Conservation (phyloP, 1,140 invertebrate genomes). For the Doryteuthis pealeii region DNA sequence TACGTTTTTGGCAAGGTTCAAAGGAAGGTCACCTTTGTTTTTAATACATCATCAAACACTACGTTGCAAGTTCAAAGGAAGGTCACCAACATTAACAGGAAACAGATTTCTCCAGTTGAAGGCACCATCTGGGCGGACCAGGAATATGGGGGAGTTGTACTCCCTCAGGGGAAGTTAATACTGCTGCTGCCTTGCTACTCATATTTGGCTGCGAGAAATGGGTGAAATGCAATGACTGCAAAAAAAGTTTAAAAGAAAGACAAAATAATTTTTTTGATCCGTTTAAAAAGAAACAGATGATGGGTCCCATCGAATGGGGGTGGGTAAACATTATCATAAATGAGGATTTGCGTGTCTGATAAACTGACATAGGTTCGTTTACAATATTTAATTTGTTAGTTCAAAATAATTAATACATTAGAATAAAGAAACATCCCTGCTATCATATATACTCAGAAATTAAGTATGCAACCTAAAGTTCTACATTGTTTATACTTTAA, state of each 20-base stretch:
- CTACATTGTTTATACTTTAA: no score
- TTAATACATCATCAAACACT: constrained; percentile 20
- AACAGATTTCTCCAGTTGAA: constrained; percentile 86
- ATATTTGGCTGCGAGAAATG: constrained; percentile 68
- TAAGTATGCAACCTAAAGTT: no score
- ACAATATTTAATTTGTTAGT: no score
- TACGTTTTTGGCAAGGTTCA: constrained; percentile 37
- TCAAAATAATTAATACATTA: no score
- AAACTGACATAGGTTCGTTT: no score
- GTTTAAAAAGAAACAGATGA: no score
- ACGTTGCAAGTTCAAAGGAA: constrained; percentile 41
- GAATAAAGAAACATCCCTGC: no score
- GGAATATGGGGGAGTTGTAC: constrained; percentile 44
- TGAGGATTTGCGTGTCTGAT: no score
- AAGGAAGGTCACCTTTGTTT: constrained; percentile 52
- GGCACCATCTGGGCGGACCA: constrained; percentile 64
- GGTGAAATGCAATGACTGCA: constrained; percentile 81
- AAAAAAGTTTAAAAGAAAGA: constrained; percentile 31
- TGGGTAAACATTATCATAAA: no score
- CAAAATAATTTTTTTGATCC: no score
- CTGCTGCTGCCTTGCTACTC: constrained; percentile 62
- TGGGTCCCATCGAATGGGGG: no score
- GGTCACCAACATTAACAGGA: constrained; percentile 71
- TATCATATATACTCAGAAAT: no score
- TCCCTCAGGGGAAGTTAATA: constrained; percentile 36